phyloP scores from a whole-genome alignment of 2,888 invertebrate species.

The Hipparchia semele region DNA sequence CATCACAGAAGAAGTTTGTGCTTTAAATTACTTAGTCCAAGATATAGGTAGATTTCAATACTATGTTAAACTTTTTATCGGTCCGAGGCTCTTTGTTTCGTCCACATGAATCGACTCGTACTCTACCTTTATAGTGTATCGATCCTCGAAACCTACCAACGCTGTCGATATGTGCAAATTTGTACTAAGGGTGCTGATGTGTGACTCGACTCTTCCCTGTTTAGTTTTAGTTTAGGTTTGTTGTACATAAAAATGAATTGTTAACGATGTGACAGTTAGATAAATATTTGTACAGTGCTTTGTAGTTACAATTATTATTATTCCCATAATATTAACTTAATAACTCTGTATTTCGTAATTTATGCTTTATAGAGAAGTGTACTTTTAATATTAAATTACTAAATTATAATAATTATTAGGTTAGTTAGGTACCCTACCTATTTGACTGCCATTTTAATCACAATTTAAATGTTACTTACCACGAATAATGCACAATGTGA shows the following conservation, averaged over 20 bases:
- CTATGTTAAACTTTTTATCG: too few relatives aligned
- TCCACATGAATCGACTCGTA: too few relatives aligned
- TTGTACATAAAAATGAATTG: conserved; percentile 34
- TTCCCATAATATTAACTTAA: conserved; percentile 30
- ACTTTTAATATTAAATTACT: conserved; percentile 31
- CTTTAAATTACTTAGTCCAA: too few relatives aligned
- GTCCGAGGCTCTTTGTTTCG: too few relatives aligned
- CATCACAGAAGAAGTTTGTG: too few relatives aligned
- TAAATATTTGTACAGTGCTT: conserved; percentile 38
- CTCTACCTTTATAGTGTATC: neutral
- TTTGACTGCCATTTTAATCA: conserved; percentile 40
- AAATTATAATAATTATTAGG: conserved; percentile 20
- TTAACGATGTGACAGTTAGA: conserved; percentile 24
- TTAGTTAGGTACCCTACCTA: conserved; percentile 29
- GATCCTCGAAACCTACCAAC: neutral
- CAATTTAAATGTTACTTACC: conserved; percentile 33
- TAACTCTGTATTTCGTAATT: conserved; percentile 29
- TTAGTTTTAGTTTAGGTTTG: conserved; percentile 24
- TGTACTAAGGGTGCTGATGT: neutral
- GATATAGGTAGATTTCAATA: too few relatives aligned
- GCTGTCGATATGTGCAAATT: neutral
- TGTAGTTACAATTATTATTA: conserved; percentile 26
- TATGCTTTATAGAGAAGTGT: conserved; percentile 28
- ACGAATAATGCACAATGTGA: conserved; percentile 20
- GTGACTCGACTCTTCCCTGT: conserved; percentile 4